phyloP scores from a whole-genome alignment of 23 tunicate species.

The Styela clava region DNA sequence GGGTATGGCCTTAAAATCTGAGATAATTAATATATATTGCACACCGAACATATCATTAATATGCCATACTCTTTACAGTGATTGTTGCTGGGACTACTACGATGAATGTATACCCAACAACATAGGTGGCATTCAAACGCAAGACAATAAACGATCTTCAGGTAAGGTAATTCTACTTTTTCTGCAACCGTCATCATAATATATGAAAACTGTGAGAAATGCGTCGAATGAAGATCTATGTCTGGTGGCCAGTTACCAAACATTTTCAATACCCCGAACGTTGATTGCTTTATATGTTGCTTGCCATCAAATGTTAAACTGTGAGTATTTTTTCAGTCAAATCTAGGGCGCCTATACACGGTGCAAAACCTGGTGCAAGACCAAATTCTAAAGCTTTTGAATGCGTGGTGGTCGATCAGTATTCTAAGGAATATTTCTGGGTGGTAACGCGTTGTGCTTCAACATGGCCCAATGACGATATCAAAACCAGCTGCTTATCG shows the following conservation, averaged over 20 bases:
- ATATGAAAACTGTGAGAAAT: too few species aligned
- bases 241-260: too few species aligned
- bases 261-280: too few species aligned
- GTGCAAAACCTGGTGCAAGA: background rate
- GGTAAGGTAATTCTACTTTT: too few species aligned
- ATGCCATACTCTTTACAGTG: too few species aligned
- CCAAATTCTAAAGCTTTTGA: constrained; percentile 31
- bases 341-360: background rate
- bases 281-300: too few species aligned
- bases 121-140: background rate
- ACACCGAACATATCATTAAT: too few species aligned
- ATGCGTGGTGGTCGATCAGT: constrained; percentile 56
- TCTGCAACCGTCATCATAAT: too few species aligned
- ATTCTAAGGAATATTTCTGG: constrained; percentile 82
- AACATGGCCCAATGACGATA: constrained; percentile 55
- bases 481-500: constrained; percentile 1
- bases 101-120: constrained; percentile 16
- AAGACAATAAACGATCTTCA: background rate
- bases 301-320: too few species aligned
- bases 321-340: background rate
- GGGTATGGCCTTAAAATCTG: too few species aligned
- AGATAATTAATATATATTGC: too few species aligned
- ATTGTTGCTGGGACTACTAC: constrained; percentile 86
- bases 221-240: too few species aligned
- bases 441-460: constrained; percentile 57